Conservation (phyloP, 2,113 vertebrate genomes). For the Micronycteris hirsuta region DNA sequence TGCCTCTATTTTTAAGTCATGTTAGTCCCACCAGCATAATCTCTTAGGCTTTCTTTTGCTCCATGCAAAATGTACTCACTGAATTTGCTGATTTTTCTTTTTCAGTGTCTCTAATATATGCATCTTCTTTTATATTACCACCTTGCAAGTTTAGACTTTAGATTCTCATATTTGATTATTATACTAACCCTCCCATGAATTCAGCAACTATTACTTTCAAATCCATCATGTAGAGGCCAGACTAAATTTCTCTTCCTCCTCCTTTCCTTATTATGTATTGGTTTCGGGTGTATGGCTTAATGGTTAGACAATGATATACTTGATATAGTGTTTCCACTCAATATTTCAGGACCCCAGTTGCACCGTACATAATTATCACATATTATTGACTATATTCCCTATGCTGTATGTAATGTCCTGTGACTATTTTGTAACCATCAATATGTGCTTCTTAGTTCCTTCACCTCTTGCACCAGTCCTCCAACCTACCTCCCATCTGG, state of each 20-base stretch:
- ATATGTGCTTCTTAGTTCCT: background rate
- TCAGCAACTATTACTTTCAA: background rate
- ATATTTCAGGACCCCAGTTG: background rate
- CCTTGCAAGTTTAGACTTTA: background rate
- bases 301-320: background rate
- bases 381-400: background rate
- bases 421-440: background rate
- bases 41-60: background rate
- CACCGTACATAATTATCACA: background rate
- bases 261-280: background rate
- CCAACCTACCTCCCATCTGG: background rate
- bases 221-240: background rate
- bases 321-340: background rate
- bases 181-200: background rate
- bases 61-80: background rate
- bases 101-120: background rate
- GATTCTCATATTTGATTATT: background rate
- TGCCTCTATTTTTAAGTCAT: slow-evolving; percentile 33
- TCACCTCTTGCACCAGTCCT: background rate
- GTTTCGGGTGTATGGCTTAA: background rate
- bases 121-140: background rate
- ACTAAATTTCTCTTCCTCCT: background rate
- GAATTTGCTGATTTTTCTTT: slow-evolving; percentile 22
- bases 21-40: background rate
- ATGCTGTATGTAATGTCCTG: background rate